Percentiles rank a stretch among this genome's conserved stretches.
Conservation (phyloP, 2,113 vertebrate species). For the Anseranas semipalmata region DNA sequence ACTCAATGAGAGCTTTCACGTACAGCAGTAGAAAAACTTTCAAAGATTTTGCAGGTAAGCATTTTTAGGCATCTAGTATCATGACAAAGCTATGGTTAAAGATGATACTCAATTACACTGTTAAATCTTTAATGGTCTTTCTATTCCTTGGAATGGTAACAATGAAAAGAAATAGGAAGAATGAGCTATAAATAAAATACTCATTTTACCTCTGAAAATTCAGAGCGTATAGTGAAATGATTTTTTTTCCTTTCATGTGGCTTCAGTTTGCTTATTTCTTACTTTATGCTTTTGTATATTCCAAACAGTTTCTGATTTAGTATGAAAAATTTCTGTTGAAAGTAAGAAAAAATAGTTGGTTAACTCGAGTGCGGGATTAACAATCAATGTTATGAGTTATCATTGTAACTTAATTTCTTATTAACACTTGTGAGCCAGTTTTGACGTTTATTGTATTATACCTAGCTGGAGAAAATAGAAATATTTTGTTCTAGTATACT, state of each 20-base stretch:
- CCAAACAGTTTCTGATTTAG: background rate
- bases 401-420: background rate
- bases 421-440: background rate
- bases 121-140: background rate
- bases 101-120: background rate
- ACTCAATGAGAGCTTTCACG: constrained; percentile 90
- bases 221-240: background rate
- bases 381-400: background rate
- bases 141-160: background rate
- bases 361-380: background rate
- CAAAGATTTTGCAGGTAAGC: constrained; percentile 85
- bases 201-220: background rate
- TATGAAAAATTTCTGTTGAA: background rate
- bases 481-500: background rate
- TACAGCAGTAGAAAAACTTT: constrained; percentile 86
- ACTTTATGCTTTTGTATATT: background rate
- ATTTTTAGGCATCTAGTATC: background rate
- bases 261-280: background rate
- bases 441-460: background rate
- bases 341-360: background rate
- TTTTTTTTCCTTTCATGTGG: background rate
- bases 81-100: background rate
- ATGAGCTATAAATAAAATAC: background rate
- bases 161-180: background rate
- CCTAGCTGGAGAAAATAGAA: background rate